Evolutionary conservation across 2,113 vertebrate species (phyloP), one percentile per base, ranked within the genome.

Genomic region (Eonycteris spelaea): DNA sequence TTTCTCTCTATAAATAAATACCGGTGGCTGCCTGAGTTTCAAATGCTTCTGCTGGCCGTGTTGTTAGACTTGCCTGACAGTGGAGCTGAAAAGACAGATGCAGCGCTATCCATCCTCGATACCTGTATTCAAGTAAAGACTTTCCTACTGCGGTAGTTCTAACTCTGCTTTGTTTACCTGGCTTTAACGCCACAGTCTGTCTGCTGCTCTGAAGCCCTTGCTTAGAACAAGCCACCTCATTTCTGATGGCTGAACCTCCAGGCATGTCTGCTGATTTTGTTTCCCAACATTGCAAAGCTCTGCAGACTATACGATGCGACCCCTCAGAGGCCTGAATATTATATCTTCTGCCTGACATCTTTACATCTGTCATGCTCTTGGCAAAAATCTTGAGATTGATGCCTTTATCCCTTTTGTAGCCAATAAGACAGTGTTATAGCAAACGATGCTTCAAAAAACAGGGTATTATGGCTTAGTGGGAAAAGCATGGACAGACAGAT

Each of bases 1-100:
- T 92, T 90, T 90, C 87, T 85, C 59, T 87, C 71, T 92, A 92
- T 85, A 92, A 93, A 96, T 93, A 97, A 95, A 93, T 75, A 90
- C 21, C 19, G 0, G 74, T 45, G 83, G 87, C 86, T 43, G 57
- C 67, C 86, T 77, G 83, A 55, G 35, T 85, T 86, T 40, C 87
- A 73, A 33, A 78, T 24, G 71, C 92, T 87, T 51, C 80, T 86
- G 85, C 73, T 3, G 0, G 79, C 61, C 0, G 2, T 28, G 53
- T 13, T 93, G 86, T 94, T 82, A 86, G 74, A 67, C 53, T 67
- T 33, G 80, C 67, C 65, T 19, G 55, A 74, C n/a, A 95, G 55
- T 35, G 2, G n/a, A 77, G 26, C 78, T 86, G 21, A 67, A 82
- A 80, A 91, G 86, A 73, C 74, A n/a, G 13, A 18, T 7, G 79